Base-by-base conservation (phyloP, 2,113 vertebrate genomes). In the Rhombomys opimus region DNA sequence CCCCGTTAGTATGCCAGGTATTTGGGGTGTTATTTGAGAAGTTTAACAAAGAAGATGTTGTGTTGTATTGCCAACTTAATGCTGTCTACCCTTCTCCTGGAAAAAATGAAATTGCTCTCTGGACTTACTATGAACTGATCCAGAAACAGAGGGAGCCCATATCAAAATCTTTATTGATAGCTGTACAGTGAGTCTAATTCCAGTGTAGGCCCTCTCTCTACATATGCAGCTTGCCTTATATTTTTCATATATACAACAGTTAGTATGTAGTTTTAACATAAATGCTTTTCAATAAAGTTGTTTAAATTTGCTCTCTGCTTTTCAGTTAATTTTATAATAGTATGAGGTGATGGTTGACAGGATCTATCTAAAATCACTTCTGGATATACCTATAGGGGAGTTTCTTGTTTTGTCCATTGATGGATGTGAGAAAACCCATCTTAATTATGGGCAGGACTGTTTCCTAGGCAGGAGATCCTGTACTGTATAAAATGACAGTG, bases 221-320 rank as follows among this genome's bases (percentile, higher is more conserved):
- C 17, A 57, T 72, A 17, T 92, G 67, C 32, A 35, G 3, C 46
- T 77, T 12, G 0, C 63, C 67, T 95, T 73, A 9, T 4, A 15
- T 27, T 95, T 89, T 89, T 75, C 63, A 57, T 80, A 38, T 32
- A 10, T 68, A 8, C 0, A 23, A 54, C 67, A 4, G 18, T 94
- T 90, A 35, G 12, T 91, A 80, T 92, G 59, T 70, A 91, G 14
- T 95, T 87, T 57, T 93, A 81, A 61, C 41, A 50, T 94, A 89
- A 80, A 32, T 57, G 18, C 73, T 27, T 87, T 59, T 85, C n/a
- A 63, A 27, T 75, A 88, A 81, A 81, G 50, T 88, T 80, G 27
- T 85, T 91, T 93, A 81, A n/a, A 93, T 88, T 46, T 75, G 72
- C 27, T 91, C 54, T 90, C 38, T 73, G 52, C 67, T 95, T 96